Percentiles rank a stretch among this genome's conserved stretches.
Evolutionary conservation across 2,797 vertebrate genomes (phyloP).

Genomic region (Acanthurus tractus): DNA sequence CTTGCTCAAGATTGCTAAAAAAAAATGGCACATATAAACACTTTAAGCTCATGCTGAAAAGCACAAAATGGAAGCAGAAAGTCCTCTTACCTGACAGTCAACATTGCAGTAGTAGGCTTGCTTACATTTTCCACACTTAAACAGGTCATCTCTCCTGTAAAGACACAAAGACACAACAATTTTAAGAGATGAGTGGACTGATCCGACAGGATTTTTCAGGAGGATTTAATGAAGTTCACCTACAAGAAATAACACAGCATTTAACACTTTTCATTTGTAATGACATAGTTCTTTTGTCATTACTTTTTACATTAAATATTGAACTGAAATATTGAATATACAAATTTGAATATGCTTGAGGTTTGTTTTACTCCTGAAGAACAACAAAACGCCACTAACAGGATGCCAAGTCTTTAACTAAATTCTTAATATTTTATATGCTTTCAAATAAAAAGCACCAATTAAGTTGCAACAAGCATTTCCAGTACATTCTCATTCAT

Average conservation of each 20-base stretch:
- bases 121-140: conserved; percentile 97
- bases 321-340: no score
- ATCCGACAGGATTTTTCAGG: not conserved
- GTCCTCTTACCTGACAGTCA: conserved; percentile 92
- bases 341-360: not conserved
- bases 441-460: not conserved
- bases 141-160: conserved; percentile 95
- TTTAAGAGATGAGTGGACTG: not conserved
- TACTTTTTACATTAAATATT: not conserved
- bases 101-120: conserved; percentile 96
- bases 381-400: not conserved
- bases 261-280: not conserved
- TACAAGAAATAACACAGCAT: not conserved
- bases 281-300: not conserved
- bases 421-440: not conserved
- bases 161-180: conserved; percentile 8
- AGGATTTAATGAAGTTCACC: not conserved
- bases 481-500: not conserved
- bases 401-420: not conserved
- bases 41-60: not conserved
- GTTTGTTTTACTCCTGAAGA: not conserved
- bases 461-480: not conserved
- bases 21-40: not conserved
- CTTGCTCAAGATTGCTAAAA: not conserved
- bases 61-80: conserved; percentile 5